Conservation (phyloP, 2,797 vertebrate genomes). For the Parauchenoglanis punctatus region DNA sequence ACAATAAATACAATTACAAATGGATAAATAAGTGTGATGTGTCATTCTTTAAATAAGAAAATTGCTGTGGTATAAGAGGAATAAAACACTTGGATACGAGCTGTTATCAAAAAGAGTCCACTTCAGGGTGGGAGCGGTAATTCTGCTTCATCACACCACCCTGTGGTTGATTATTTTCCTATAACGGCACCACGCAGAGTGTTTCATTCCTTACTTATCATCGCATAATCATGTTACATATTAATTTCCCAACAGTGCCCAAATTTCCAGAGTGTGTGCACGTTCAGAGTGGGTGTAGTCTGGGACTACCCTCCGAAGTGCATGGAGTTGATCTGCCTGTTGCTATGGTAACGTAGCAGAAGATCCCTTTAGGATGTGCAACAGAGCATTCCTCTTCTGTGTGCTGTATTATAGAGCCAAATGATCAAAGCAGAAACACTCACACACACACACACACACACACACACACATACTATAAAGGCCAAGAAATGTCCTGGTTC, state of each 20-base stretch:
- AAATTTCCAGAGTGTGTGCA: neutral
- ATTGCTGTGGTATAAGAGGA: neutral
- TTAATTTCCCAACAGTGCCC: neutral
- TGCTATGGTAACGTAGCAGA: constrained; percentile 52
- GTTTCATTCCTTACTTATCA: neutral
- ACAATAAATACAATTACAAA: neutral
- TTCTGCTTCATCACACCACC: neutral
- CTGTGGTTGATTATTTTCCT: neutral
- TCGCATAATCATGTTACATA: neutral
- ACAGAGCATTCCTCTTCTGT: neutral
- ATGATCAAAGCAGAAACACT: neutral
- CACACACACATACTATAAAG: neutral
- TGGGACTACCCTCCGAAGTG: constrained; percentile 1
- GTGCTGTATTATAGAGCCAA: neutral
- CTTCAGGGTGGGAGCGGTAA: too few species aligned
- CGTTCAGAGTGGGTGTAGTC: neutral
- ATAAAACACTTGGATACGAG: neutral
- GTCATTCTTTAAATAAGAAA: neutral
- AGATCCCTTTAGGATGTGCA: neutral
- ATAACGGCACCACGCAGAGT: neutral
- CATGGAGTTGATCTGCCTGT: constrained; percentile 41
- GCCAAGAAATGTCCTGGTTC: neutral
- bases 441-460: neutral
- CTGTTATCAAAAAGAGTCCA: too few species aligned
- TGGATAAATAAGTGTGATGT: neutral